phyloP scores from a whole-genome alignment of 1,140 invertebrate species.

The Drosophila arawakana region DNA sequence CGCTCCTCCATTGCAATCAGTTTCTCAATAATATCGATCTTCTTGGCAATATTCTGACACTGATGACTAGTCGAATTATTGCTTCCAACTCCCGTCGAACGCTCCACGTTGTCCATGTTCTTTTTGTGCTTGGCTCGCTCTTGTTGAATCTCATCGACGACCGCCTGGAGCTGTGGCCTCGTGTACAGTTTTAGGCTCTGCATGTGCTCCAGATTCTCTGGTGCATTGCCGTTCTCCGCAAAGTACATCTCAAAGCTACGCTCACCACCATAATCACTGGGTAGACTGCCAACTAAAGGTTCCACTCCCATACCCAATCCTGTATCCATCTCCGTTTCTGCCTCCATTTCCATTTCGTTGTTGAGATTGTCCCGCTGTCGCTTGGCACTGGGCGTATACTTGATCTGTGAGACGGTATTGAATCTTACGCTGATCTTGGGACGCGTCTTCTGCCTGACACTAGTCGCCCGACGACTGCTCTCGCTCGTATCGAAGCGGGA shows the following conservation, averaged over 20 bases:
- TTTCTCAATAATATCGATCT: constrained; percentile 88
- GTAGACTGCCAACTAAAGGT: constrained; percentile 65
- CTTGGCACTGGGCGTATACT: constrained; percentile 78
- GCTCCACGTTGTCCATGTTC: constrained; percentile 71
- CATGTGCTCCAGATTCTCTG: constrained; percentile 85
- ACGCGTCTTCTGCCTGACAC: constrained; percentile 68
- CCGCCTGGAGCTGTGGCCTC: constrained; percentile 83
- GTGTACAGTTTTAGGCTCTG: constrained; percentile 86
- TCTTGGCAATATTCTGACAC: constrained; percentile 86
- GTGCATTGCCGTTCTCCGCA: constrained; percentile 86
- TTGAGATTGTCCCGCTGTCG: constrained; percentile 28
- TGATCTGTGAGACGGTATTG: constrained; percentile 84
- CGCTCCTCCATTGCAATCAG: constrained; percentile 88
- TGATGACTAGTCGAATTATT: constrained; percentile 71
- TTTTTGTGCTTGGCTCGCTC: constrained; percentile 74
- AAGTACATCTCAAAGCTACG: constrained; percentile 87
- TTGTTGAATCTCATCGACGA: constrained; percentile 78
- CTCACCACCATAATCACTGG: constrained; percentile 81
- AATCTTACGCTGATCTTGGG: constrained; percentile 85
- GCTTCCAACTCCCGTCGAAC: constrained; percentile 11
- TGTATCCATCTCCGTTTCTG: constrained; percentile 24
- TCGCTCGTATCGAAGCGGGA: constrained; percentile 77
- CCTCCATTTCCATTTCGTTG: constrained; percentile 69
- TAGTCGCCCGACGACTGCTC: constrained; percentile 77
- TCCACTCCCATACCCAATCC: constrained; percentile 2